A percentile compares a stretch with the other conserved stretches of the same genome.
phyloP scores from a whole-genome alignment of 2,113 vertebrate species.

The Charadrius vociferus region DNA sequence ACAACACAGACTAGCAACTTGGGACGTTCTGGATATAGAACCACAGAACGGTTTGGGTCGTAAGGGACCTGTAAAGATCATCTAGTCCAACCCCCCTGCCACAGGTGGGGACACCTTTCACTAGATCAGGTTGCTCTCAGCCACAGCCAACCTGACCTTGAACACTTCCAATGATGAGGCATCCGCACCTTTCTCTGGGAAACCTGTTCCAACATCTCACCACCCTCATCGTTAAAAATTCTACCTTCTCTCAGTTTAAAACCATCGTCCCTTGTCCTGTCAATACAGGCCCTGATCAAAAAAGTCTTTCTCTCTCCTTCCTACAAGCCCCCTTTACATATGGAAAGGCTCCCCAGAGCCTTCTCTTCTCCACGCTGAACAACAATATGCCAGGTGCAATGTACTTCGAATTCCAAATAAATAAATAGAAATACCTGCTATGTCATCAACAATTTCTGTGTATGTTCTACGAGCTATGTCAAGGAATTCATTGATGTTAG shows the following conservation, averaged over 20 bases:
- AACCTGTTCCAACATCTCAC: background rate
- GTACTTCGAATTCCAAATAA: background rate
- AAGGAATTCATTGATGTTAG: slow-evolving; percentile 92
- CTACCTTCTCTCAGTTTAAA: background rate
- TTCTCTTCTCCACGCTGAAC: background rate
- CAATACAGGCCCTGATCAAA: background rate
- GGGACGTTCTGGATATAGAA: background rate
- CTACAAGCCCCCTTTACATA: background rate
- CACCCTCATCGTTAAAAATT: background rate
- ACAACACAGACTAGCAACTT: background rate
- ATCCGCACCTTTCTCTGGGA: background rate
- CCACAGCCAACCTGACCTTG: background rate
- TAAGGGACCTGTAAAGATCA: background rate
- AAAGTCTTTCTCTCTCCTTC: background rate
- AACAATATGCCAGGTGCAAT: background rate
- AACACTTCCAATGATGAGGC: background rate
- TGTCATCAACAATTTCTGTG: slow-evolving; percentile 96
- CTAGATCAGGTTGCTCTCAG: background rate
- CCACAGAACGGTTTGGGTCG: background rate
- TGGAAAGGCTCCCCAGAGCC: background rate
- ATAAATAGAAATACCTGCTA: slow-evolving; percentile 82
- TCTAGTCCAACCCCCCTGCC: background rate
- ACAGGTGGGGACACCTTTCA: background rate
- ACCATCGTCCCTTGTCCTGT: too few species aligned
- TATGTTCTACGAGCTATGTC: slow-evolving; percentile 93